phyloP scores from a whole-genome alignment of 2,888 invertebrate genomes.

The Sipha maydis region DNA sequence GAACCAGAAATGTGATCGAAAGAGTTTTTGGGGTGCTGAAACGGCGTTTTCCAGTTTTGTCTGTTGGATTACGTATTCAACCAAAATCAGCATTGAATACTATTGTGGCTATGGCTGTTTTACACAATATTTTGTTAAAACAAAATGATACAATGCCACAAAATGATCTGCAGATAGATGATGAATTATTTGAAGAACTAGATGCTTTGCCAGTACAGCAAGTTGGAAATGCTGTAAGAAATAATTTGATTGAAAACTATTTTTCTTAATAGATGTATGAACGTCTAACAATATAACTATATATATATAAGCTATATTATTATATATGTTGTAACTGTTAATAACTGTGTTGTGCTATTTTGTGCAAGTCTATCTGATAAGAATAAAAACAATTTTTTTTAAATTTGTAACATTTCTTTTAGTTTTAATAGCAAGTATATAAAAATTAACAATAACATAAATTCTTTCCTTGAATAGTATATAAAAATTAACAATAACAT shows the following conservation, averaged over 20 bases:
- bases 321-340: no score
- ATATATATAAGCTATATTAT: no score
- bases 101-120: neutral
- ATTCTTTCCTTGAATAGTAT: no score
- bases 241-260: neutral
- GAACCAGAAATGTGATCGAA: neutral
- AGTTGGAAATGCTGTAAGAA: neutral
- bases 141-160: neutral
- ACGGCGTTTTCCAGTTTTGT: neutral
- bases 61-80: neutral
- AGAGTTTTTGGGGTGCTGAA: no score
- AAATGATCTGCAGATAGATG: neutral
- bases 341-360: no score
- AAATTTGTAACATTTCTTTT: neutral
- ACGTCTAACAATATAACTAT: no score
- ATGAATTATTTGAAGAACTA: neutral
- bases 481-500: no score
- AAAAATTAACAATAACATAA: conserved; percentile 27
- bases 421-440: conserved; percentile 9
- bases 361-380: no score
- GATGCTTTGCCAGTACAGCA: neutral
- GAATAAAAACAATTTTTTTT: neutral
- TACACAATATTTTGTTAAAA: no score
- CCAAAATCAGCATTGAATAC: neutral
- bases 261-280: no score